Evolutionary conservation across 2,113 vertebrate genomes (phyloP).

Genomic region (Candoia aspera): DNA sequence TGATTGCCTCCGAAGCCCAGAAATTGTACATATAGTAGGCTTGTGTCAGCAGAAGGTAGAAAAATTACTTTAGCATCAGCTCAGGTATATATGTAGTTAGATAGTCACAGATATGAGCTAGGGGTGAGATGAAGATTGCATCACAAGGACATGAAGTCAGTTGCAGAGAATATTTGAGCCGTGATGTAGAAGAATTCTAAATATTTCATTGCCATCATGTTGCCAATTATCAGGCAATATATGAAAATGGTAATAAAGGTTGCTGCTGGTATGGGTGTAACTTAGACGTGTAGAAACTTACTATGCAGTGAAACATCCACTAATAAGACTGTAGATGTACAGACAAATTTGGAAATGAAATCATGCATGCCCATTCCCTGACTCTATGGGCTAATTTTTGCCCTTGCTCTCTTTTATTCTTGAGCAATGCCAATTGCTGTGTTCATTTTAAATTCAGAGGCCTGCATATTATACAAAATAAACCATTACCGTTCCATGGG

Average conservation of each 20-base stretch:
- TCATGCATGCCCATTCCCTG: slow-evolving; percentile 11
- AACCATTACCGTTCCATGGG: background rate
- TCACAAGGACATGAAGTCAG: background rate
- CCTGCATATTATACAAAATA: background rate
- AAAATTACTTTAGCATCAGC: background rate
- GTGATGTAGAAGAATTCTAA: background rate
- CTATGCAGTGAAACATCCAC: slow-evolving; percentile 12
- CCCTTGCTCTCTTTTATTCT: slow-evolving; percentile 23
- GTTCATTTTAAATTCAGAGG: slow-evolving; percentile 34
- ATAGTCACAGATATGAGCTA: background rate
- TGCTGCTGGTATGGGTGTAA: slow-evolving; percentile 19
- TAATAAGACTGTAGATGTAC: slow-evolving; percentile 28
- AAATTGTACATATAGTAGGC: background rate
- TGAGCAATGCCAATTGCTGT: slow-evolving; percentile 13
- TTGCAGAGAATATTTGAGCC: background rate
- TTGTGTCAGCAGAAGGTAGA: background rate
- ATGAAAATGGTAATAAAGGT: slow-evolving; percentile 31
- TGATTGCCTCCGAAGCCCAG: background rate
- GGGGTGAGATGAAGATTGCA: background rate
- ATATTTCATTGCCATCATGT: slow-evolving; percentile 4
- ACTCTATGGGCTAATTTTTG: slow-evolving; percentile 19
- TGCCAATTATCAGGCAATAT: slow-evolving; percentile 23
- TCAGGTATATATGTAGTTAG: background rate
- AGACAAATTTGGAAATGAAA: slow-evolving; percentile 27
- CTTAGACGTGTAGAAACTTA: slow-evolving; percentile 24